phyloP scores from a whole-genome alignment of 2,113 vertebrate genomes.

The Calidris pugnax region DNA sequence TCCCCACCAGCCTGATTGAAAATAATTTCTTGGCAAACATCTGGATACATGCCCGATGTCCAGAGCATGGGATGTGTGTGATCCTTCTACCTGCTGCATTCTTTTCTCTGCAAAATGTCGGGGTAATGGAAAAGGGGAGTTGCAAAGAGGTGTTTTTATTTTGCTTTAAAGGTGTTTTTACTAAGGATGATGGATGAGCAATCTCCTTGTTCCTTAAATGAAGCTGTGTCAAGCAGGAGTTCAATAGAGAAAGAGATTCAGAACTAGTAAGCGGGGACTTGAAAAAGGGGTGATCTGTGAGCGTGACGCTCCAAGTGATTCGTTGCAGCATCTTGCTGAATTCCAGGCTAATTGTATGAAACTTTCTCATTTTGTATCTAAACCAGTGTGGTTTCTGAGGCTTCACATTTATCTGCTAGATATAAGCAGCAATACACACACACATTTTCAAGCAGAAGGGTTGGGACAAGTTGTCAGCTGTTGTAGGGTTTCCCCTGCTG shows the following conservation, averaged over 20 bases:
- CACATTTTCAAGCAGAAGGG: not conserved
- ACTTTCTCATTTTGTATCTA: not conserved
- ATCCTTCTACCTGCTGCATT: not conserved
- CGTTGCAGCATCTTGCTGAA: not conserved
- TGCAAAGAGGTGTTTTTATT: not conserved
- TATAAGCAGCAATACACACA: not conserved
- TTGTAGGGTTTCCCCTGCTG: not conserved
- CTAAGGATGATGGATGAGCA: not conserved
- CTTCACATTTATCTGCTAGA: not conserved
- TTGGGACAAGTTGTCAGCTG: not conserved
- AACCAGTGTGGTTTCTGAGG: not conserved
- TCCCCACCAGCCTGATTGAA: not conserved
- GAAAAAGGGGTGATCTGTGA: not conserved
- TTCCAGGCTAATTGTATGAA: not conserved
- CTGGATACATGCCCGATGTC: not conserved
- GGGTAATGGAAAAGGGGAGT: not conserved
- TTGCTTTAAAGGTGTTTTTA: not conserved
- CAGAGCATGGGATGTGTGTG: not conserved
- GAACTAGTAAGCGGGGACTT: not conserved
- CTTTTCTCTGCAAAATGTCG: not conserved
- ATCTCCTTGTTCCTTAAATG: not conserved
- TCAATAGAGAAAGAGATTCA: not conserved
- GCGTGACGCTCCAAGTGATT: not conserved
- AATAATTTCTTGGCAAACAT: not conserved
- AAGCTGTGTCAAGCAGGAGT: not conserved